Percentiles rank a stretch among this genome's conserved stretches.
These are phyloP conservation scores for Euleptes europaea DNA, from an alignment of 2,113 vertebrate species.

Conservation along the genomic window DNA sequence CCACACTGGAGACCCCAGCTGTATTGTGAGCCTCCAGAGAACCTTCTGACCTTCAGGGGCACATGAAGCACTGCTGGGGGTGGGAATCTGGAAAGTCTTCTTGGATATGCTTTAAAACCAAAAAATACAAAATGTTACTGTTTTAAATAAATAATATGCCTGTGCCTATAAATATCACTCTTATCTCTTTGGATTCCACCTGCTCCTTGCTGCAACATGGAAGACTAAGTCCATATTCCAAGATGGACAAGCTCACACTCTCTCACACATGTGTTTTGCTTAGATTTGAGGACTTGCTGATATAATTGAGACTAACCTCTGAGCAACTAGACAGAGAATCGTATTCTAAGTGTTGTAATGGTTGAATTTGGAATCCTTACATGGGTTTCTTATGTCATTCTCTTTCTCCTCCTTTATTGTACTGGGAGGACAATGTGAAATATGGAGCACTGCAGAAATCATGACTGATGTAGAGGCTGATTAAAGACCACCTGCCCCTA, in stretches of 20 bases:
- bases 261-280: not conserved
- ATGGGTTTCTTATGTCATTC: not conserved
- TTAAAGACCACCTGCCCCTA: slow-evolving; percentile 52
- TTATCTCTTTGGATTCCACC: not conserved
- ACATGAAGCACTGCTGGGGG: not conserved
- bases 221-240: not conserved
- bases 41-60: not conserved
- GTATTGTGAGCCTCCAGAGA: no score
- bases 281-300: not conserved
- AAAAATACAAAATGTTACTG: no score
- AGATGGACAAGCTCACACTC: not conserved
- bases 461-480: slow-evolving; percentile 31
- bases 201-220: not conserved
- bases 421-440: fast-evolving
- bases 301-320: not conserved
- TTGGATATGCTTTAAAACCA: not conserved
- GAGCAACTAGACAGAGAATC: not conserved
- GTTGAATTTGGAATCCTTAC: not conserved
- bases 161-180: no score
- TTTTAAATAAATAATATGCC: no score
- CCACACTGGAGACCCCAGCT: no score
- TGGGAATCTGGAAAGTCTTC: not conserved
- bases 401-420: not conserved
- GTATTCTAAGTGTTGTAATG: not conserved
- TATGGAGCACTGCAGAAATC: slow-evolving; percentile 5